These are phyloP conservation scores for Sminthurides bifidus DNA, from an alignment of 1,140 invertebrate genomes.

Conservation along the genomic window DNA sequence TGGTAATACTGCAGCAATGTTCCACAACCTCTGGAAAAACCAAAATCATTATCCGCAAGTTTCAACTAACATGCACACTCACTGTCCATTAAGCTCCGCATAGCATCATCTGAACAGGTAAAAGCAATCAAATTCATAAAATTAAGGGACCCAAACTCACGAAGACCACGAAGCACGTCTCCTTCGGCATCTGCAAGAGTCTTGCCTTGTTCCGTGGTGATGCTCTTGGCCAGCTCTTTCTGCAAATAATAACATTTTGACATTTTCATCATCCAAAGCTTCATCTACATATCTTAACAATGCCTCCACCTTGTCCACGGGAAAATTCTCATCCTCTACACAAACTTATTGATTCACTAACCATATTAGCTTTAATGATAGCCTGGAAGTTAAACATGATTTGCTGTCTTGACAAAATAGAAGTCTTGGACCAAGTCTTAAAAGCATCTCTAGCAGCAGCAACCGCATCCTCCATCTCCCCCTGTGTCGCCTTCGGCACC, in stretches of 20 bases:
- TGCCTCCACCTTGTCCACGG: no score
- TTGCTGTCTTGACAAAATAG: conserved; percentile 85
- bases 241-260: conserved; percentile 36
- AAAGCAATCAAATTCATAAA: no score
- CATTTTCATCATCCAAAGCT: background rate
- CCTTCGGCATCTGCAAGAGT: conserved; percentile 94
- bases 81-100: no score
- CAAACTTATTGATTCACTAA: no score
- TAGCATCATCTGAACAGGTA: no score
- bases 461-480: conserved; percentile 86
- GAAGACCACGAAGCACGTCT: conserved; percentile 91
- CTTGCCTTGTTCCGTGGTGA: conserved; percentile 96
- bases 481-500: conserved; percentile 80
- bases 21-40: conserved; percentile 79
- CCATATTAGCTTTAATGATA: conserved; percentile 63
- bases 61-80: no score
- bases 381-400: conserved; percentile 86
- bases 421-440: conserved; percentile 77
- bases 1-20: conserved; percentile 85
- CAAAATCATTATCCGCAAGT: background rate
- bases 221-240: conserved; percentile 78
- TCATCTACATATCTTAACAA: no score
- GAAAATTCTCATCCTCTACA: no score
- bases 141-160: conserved; percentile 52
- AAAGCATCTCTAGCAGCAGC: conserved; percentile 73